These are phyloP conservation scores for Eurosta solidaginis DNA, from an alignment of 1,140 invertebrate species.

Conservation along the genomic window DNA sequence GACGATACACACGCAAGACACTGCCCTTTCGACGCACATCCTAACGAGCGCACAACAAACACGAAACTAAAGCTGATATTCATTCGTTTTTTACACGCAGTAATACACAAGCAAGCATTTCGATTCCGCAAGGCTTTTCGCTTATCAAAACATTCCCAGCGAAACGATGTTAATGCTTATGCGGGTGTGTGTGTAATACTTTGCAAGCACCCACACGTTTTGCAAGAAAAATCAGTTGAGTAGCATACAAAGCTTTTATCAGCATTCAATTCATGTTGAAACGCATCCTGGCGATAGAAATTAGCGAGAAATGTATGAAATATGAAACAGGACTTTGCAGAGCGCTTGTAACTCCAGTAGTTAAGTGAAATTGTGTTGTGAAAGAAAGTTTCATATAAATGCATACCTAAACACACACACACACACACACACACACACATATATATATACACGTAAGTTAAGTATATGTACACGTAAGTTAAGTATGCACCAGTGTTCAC, in stretches of 20 bases:
- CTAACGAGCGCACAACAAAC: conserved; percentile 60
- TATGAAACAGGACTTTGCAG: neutral
- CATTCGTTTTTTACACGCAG: conserved; percentile 23
- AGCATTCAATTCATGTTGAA: neutral
- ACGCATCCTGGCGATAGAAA: neutral
- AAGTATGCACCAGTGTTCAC: neutral
- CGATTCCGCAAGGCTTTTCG: neutral
- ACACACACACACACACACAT: too few species aligned
- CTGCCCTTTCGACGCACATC: conserved; percentile 45
- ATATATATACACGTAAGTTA: too few species aligned
- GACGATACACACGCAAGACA: neutral
- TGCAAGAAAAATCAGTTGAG: neutral
- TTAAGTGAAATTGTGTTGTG: neutral
- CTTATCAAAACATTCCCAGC: neutral
- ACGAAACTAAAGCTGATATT: conserved; percentile 52
- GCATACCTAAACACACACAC: too few species aligned
- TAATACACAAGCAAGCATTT: conserved; percentile 3
- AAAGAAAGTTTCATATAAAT: neutral
- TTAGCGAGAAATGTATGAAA: neutral
- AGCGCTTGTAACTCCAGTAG: neutral
- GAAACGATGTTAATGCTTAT: neutral
- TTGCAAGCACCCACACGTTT: neutral
- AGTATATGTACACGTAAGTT: too few species aligned
- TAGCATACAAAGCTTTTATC: neutral
- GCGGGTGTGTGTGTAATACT: too few species aligned